Evolutionary conservation across 1,140 invertebrate species (phyloP).

Genomic region (Lerema accius): DNA sequence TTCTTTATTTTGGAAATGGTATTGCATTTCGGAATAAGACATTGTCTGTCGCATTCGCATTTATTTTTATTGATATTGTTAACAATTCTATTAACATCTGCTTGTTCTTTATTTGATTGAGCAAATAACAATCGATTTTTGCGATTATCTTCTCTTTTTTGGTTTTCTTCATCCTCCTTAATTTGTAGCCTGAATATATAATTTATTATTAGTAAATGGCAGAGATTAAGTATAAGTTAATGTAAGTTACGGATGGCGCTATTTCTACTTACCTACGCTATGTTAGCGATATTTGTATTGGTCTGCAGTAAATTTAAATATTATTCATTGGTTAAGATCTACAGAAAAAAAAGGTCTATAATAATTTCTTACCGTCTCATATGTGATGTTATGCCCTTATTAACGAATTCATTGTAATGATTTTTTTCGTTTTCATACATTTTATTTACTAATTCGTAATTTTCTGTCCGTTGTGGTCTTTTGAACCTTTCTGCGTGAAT

Average conservation of each 20-base stretch:
- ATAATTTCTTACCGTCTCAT: conserved; percentile 35
- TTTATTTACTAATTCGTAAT: conserved; percentile 38
- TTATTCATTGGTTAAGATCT: too few species aligned
- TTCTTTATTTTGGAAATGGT: background rate
- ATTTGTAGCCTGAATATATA: background rate
- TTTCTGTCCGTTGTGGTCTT: conserved; percentile 1
- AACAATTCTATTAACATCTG: background rate
- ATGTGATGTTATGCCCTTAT: conserved; percentile 38
- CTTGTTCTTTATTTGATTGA: background rate
- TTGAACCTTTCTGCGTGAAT: conserved; percentile 33
- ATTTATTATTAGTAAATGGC: background rate
- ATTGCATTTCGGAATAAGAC: conserved; percentile 4
- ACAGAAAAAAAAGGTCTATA: too few species aligned
- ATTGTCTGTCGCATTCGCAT: conserved; percentile 3
- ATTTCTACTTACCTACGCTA: too few species aligned
- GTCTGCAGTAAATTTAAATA: too few species aligned
- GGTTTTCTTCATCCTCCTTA: background rate
- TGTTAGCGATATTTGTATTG: too few species aligned
- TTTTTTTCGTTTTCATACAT: conserved; percentile 39
- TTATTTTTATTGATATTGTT: conserved; percentile 9
- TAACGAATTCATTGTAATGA: conserved; percentile 47
- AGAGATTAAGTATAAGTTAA: too few species aligned
- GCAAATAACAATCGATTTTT: background rate
- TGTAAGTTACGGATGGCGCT: too few species aligned
- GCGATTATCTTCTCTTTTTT: conserved; percentile 6